phyloP scores from a whole-genome alignment of 2,113 vertebrate species.

The Euleptes europaea region DNA sequence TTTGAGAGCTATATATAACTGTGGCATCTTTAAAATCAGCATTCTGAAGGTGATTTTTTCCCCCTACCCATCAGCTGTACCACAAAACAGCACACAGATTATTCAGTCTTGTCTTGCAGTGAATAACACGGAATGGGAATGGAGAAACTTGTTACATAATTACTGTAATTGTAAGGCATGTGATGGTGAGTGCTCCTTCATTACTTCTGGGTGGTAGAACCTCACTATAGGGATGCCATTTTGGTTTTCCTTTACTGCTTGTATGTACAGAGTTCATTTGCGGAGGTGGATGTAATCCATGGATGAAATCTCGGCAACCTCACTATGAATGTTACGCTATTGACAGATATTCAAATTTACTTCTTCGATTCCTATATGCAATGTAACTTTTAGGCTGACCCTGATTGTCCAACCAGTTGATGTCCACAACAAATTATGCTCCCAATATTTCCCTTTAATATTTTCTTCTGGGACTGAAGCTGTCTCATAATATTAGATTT shows the following conservation, averaged over 20 bases:
- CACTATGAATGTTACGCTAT: neutral
- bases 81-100: neutral
- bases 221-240: neutral
- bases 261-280: neutral
- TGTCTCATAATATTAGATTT: conserved; percentile 19
- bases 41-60: neutral
- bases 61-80: neutral
- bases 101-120: neutral
- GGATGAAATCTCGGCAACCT: neutral
- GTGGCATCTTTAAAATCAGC: too few species aligned
- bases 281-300: neutral
- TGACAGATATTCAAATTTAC: neutral
- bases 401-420: neutral
- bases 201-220: neutral
- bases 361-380: neutral
- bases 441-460: neutral
- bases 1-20: too few species aligned
- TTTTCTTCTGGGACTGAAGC: neutral
- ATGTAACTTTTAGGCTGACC: neutral
- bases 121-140: too few species aligned
- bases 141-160: too few species aligned
- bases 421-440: neutral
- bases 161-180: too few species aligned
- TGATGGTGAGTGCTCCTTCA: neutral
- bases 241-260: neutral